A percentile compares a stretch with the other conserved stretches of the same genome.
phyloP scores from a whole-genome alignment of 2,797 vertebrate species.

The Ammospiza maritima region DNA sequence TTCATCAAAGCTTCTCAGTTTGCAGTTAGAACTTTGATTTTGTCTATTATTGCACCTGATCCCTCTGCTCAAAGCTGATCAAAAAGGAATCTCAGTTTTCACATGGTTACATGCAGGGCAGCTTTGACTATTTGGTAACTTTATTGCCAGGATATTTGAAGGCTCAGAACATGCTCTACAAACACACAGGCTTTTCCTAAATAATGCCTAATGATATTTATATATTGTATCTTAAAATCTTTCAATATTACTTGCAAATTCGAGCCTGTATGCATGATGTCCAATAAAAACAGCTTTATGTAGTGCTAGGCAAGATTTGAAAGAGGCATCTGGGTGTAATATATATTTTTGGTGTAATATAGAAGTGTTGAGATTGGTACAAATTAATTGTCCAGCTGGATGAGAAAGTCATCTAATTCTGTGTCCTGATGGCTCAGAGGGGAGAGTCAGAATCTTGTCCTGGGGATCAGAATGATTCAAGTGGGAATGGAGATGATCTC shows the following conservation, averaged over 20 bases:
- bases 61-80: not conserved
- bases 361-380: not conserved
- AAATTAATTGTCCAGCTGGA: not conserved
- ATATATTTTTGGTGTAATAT: not conserved
- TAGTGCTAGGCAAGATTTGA: not conserved
- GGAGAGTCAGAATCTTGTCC: not conserved
- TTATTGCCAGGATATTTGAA: not conserved
- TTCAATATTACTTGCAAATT: not conserved
- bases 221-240: not conserved
- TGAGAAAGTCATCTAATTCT: not conserved
- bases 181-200: not conserved
- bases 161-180: not conserved
- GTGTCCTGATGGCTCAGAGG: not conserved
- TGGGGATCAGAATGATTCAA: not conserved
- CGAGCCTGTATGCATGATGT: not conserved
- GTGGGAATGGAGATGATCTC: not conserved
- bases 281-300: not conserved
- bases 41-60: not conserved
- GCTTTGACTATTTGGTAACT: not conserved
- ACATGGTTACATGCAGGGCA: not conserved
- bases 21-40: not conserved
- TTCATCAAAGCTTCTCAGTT: not conserved
- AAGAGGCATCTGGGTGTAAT: not conserved
- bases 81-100: not conserved
- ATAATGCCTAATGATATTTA: not conserved